Base-by-base conservation (phyloP, 1,140 invertebrate genomes). In the Eueides isabella region DNA sequence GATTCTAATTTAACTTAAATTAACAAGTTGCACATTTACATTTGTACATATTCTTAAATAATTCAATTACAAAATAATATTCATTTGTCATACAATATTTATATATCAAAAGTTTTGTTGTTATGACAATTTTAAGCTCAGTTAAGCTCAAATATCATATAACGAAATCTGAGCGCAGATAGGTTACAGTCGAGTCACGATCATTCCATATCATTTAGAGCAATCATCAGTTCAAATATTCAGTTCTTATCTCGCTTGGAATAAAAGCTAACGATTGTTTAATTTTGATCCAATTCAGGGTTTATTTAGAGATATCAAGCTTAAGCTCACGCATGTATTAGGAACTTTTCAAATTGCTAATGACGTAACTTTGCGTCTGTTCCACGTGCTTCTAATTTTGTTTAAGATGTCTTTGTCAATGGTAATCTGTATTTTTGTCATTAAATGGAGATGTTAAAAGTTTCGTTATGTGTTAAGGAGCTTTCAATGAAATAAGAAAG, bases 401-500 rank as follows among this genome's bases (percentile, higher is more conserved):
- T 63, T 71, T 71, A 63, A 63, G 61, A 68, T 68, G 31, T 28
- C 61, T 64, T 64, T 71, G 61, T 63, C 61, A 64, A 64, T 38
- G 61, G 28, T 64, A 71, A 71, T 63, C 31, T 71, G 35, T 63
- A 16, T 71, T 38, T 35, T 38, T n/a, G 55, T 19, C 61, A 26
- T 70, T 62, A 70, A 35, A 28, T 64, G 35, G 44, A 62, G 38
- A 68, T 19, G 67, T 61, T 61, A 23, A 61, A 55, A 44, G 64
- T 66, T 67, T 85, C 82, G n/a, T 12, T 19, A 23, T 26, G 23
- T 23, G n/a, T 55, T 55, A 55, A n/a, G n/a, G 23, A 55, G 48
- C 1, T 38, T 5, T 11, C 35, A 38, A 2, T 38, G 35, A 12
- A 38, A n/a, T n/a, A n/a, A n/a, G n/a, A n/a, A n/a, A n/a, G n/a